Evolutionary conservation across 2,888 invertebrate genomes (phyloP).

Genomic region (Tetramorium bicarinatum): DNA sequence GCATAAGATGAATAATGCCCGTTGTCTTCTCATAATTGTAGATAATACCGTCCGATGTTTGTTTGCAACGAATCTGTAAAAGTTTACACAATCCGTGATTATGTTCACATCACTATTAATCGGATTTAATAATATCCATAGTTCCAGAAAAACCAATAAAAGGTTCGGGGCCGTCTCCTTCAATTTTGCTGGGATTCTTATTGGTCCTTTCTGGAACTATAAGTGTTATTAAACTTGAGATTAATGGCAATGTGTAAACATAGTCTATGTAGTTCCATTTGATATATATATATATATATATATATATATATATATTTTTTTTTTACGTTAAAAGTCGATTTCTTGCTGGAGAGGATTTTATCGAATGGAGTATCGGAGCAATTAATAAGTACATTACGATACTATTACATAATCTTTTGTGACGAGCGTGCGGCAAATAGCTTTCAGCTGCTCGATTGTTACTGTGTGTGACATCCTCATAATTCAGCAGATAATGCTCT

Average conservation of each 20-base stretch:
- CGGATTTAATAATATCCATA: too few relatives aligned
- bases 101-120: too few relatives aligned
- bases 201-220: too few relatives aligned
- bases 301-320: too few relatives aligned
- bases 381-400: neutral
- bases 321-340: neutral
- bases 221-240: too few relatives aligned
- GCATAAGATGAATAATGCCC: neutral
- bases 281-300: too few relatives aligned
- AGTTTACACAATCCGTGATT: neutral
- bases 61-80: neutral
- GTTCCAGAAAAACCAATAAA: too few relatives aligned
- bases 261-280: neutral
- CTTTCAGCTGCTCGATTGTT: neutral
- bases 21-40: slow-evolving; percentile 1
- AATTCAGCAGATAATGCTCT: neutral
- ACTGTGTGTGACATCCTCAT: neutral
- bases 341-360: neutral
- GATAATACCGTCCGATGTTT: neutral
- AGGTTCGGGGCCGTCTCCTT: too few relatives aligned
- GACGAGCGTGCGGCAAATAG: neutral
- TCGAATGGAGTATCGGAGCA: neutral
- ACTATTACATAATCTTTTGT: neutral
- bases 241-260: too few relatives aligned
- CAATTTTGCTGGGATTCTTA: too few relatives aligned